phyloP scores from a whole-genome alignment of 1,140 invertebrate genomes.

The Orchesella cincta region DNA sequence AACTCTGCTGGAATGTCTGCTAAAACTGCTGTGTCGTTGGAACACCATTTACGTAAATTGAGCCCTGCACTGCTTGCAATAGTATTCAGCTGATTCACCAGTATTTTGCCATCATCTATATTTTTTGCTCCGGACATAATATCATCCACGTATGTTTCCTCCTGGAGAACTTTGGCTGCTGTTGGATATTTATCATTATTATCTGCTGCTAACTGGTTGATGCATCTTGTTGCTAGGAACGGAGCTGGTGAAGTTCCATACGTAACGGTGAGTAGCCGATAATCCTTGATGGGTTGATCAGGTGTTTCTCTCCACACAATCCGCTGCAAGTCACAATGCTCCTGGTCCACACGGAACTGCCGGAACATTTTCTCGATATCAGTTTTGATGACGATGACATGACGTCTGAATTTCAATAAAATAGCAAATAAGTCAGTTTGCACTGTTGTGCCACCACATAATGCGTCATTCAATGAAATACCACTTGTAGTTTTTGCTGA shows the following conservation, averaged over 20 bases:
- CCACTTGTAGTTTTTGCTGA: conserved; percentile 35
- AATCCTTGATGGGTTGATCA: not conserved
- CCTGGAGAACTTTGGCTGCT: conserved; percentile 49
- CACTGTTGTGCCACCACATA: conserved; percentile 40
- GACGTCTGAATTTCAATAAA: conserved; percentile 36
- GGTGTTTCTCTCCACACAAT: conserved; percentile 42
- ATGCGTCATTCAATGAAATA: conserved; percentile 45
- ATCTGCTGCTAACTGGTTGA: conserved; percentile 26
- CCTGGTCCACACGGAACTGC: conserved; percentile 24
- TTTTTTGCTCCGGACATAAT: conserved; percentile 50
- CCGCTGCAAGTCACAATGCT: conserved; percentile 40
- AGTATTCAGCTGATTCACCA: not conserved
- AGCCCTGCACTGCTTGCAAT: not conserved
- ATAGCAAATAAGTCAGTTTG: conserved; percentile 38
- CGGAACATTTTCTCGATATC: conserved; percentile 51
- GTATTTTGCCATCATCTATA: not conserved
- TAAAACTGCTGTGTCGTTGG: not conserved
- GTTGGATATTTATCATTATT: conserved; percentile 42
- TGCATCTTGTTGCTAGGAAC: conserved; percentile 30
- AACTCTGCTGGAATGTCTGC: not conserved
- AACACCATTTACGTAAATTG: not conserved
- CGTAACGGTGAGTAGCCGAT: conserved; percentile 28
- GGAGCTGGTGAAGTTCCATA: conserved; percentile 22
- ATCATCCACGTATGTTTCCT: conserved; percentile 59
- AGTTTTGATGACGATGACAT: conserved; percentile 42